These are phyloP conservation scores for Caloenas nicobarica DNA, from an alignment of 2,113 vertebrate genomes.

Conservation along the genomic window DNA sequence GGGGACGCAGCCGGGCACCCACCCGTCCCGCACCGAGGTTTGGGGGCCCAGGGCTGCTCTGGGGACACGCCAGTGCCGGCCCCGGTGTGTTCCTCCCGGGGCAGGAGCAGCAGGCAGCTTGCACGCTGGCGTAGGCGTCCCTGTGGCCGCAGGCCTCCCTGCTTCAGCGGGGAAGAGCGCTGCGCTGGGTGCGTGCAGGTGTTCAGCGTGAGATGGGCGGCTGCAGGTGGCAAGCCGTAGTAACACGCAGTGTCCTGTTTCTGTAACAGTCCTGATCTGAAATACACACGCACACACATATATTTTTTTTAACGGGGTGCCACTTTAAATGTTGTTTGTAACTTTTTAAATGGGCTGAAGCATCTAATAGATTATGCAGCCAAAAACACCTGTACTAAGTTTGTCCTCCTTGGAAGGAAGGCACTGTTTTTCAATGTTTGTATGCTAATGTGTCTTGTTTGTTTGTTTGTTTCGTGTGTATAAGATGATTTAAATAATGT, in stretches of 20 bases:
- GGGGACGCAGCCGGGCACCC: too few relatives aligned
- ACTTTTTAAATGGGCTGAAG: neutral
- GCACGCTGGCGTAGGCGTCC: rapidly evolving
- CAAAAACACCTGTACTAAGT: neutral
- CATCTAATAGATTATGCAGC: rapidly evolving
- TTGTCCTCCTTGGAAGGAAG: neutral
- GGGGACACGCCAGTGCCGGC: rapidly evolving
- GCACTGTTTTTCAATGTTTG: neutral
- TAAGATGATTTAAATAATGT: neutral
- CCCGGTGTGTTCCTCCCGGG: too few relatives aligned
- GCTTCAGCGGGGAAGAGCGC: rapidly evolving
- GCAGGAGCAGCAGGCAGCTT: neutral
- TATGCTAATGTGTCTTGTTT: neutral
- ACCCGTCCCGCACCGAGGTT: rapidly evolving
- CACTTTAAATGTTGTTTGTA: rapidly evolving
- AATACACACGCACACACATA: rapidly evolving
- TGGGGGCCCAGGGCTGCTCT: too few relatives aligned
- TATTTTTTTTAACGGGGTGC: rapidly evolving
- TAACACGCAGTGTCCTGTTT: rapidly evolving
- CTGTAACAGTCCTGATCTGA: neutral
- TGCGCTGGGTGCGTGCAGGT: rapidly evolving
- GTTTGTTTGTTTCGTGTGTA: too few relatives aligned
- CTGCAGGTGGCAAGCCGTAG: neutral
- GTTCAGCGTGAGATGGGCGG: rapidly evolving
- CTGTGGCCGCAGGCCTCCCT: neutral